Conservation (phyloP, 2,797 vertebrate genomes). For the Myripristis murdjan region DNA sequence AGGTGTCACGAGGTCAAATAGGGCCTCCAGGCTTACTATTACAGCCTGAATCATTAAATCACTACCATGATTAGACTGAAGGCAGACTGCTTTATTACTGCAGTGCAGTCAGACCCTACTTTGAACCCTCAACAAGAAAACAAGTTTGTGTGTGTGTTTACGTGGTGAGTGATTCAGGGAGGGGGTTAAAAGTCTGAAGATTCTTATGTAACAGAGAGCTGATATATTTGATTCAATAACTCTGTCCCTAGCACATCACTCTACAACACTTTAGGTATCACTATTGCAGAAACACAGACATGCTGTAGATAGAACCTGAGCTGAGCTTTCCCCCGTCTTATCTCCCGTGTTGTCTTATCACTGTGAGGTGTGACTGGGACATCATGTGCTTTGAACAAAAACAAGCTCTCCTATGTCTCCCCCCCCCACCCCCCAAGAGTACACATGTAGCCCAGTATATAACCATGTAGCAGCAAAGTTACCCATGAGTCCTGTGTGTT, state of each 20-base stretch:
- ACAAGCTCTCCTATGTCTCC: conserved; percentile 1
- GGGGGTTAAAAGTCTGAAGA: conserved; percentile 53
- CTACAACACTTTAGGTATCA: conserved; percentile 40
- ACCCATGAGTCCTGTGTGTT: neutral
- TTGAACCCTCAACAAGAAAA: conserved; percentile 28
- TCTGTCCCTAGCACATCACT: conserved; percentile 17
- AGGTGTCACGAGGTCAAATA: conserved; percentile 18
- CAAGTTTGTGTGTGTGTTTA: conserved; percentile 2
- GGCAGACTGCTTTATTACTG: conserved; percentile 3
- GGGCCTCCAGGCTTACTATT: conserved; percentile 45
- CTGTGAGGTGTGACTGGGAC: conserved; percentile 6
- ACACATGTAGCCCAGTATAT: neutral
- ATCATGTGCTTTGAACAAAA: conserved; percentile 33
- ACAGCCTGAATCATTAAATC: conserved; percentile 27
- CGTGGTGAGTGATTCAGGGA: neutral
- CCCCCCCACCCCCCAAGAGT: neutral
- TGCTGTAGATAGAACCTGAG: neutral
- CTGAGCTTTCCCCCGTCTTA: neutral
- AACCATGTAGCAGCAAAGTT: neutral
- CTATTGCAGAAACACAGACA: conserved; percentile 31
- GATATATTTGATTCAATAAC: conserved; percentile 10
- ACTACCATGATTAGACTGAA: conserved; percentile 53
- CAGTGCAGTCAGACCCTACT: neutral
- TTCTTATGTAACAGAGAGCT: conserved; percentile 32
- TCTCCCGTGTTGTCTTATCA: conserved; percentile 32